These are phyloP conservation scores for Lithophane socia DNA, from an alignment of 2,888 invertebrate genomes.

Conservation along the genomic window DNA sequence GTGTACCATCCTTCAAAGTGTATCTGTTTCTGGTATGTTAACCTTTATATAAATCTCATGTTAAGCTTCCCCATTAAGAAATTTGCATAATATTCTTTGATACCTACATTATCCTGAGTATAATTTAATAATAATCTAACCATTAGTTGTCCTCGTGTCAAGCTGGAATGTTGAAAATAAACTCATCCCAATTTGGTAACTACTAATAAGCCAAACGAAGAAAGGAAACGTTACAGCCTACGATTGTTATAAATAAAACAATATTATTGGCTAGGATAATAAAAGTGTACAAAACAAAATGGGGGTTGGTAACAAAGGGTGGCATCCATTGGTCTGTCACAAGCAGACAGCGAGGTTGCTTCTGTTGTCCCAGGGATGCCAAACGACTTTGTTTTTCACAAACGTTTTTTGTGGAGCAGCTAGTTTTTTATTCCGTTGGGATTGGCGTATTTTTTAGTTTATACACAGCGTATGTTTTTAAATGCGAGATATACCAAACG, in stretches of 20 bases:
- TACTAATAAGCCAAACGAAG: not conserved
- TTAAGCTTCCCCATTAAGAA: constrained; percentile 17
- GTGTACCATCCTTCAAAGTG: not conserved
- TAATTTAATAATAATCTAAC: not conserved
- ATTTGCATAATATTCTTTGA: constrained; percentile 21
- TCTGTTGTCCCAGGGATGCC: constrained; percentile 53
- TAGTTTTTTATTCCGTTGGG: constrained; percentile 55
- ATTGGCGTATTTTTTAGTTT: constrained; percentile 45
- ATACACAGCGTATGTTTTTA: constrained; percentile 6
- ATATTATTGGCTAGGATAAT: constrained; percentile 53
- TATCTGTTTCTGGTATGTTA: constrained; percentile 3
- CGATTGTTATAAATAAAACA: constrained; percentile 39
- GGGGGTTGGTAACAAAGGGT: constrained; percentile 48
- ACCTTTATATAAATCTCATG: constrained; percentile 19
- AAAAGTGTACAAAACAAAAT: constrained; percentile 58
- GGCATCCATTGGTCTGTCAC: constrained; percentile 61
- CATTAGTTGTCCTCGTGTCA: not conserved
- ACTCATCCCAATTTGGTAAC: not conserved
- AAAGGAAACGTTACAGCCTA: constrained; percentile 3
- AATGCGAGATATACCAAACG: constrained; percentile 21
- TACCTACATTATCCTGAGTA: not conserved
- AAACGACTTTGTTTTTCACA: constrained; percentile 59
- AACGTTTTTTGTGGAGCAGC: constrained; percentile 42
- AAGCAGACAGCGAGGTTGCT: constrained; percentile 55
- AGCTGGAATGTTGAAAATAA: not conserved